These are phyloP conservation scores for Tipula helvola DNA, from an alignment of 2,888 invertebrate genomes.

Conservation along the genomic window DNA sequence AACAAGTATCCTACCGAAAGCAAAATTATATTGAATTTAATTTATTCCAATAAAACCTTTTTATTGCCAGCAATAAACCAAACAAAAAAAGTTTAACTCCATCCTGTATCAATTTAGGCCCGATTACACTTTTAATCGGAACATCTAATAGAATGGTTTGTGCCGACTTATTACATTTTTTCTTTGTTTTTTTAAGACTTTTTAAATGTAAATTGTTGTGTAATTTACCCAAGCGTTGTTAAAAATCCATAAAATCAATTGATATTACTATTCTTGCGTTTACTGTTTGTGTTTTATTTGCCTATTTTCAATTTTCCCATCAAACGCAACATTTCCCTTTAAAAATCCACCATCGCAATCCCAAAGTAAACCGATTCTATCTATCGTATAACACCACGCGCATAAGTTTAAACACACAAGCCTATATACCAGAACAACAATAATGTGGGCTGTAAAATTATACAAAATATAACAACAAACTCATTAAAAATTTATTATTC, in stretches of 20 bases:
- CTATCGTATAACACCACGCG: too few relatives aligned
- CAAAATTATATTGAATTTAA: not conserved
- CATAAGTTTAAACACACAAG: not conserved
- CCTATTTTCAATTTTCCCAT: not conserved
- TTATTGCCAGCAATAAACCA: not conserved
- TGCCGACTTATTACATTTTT: not conserved
- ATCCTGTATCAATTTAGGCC: not conserved
- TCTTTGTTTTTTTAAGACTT: not conserved
- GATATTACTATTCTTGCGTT: not conserved
- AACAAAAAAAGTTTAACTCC: not conserved
- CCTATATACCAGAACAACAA: not conserved
- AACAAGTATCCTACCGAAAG: too few relatives aligned
- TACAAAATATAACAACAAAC: not conserved
- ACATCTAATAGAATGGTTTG: not conserved
- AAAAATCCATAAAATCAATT: not conserved
- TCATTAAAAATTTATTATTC: not conserved
- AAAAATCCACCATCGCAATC: not conserved
- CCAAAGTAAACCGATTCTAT: too few relatives aligned
- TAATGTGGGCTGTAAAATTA: not conserved
- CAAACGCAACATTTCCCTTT: not conserved
- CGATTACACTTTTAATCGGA: not conserved
- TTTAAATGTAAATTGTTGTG: not conserved
- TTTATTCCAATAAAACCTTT: not conserved
- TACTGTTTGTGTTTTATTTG: not conserved
- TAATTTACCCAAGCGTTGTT: not conserved